Percentiles rank a stretch among this genome's conserved stretches.
These are phyloP conservation scores for Crematogaster levior DNA, from an alignment of 2,888 invertebrate species.

Conservation along the genomic window DNA sequence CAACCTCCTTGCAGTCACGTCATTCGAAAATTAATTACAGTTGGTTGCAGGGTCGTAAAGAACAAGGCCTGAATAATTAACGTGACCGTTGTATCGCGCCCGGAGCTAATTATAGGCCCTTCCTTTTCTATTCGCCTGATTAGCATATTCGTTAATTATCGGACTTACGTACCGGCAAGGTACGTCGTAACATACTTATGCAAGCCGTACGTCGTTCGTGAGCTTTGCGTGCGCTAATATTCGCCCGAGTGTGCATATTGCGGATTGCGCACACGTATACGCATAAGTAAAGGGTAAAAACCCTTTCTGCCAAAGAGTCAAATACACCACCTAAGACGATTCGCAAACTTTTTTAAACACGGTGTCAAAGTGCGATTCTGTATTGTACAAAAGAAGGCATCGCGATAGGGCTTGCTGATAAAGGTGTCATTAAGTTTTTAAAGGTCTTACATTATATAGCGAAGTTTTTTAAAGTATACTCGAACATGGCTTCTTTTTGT, in stretches of 20 bases:
- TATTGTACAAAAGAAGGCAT: conserved; percentile 14
- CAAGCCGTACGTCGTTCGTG: conserved; percentile 50
- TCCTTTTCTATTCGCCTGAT: conserved; percentile 79
- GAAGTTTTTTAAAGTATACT: conserved; percentile 31
- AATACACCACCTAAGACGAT: conserved; percentile 55
- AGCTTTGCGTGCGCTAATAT: conserved; percentile 73
- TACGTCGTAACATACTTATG: conserved; percentile 62
- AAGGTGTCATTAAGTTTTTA: conserved; percentile 53
- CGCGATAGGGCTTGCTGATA: conserved; percentile 38
- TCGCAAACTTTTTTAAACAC: conserved; percentile 35
- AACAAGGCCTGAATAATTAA: conserved; percentile 83
- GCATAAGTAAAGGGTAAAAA: conserved; percentile 53
- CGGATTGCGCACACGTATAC: conserved; percentile 54
- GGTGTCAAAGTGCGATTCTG: conserved; percentile 17
- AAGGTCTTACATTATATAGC: conserved; percentile 39
- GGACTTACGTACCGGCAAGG: conserved; percentile 62
- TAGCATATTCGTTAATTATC: conserved; percentile 84
- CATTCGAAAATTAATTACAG: conserved; percentile 82
- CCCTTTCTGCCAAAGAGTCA: conserved; percentile 25
- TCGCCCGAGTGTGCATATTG: conserved; percentile 70
- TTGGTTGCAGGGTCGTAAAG: conserved; percentile 75
- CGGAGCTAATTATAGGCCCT: conserved; percentile 81
- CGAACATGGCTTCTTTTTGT: conserved; percentile 31
- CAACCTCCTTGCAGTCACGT: conserved; percentile 82
- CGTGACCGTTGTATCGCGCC: conserved; percentile 79